A percentile compares a stretch with the other conserved stretches of the same genome.
Conservation (phyloP, 2,113 vertebrate species). For the Petroica traversi region DNA sequence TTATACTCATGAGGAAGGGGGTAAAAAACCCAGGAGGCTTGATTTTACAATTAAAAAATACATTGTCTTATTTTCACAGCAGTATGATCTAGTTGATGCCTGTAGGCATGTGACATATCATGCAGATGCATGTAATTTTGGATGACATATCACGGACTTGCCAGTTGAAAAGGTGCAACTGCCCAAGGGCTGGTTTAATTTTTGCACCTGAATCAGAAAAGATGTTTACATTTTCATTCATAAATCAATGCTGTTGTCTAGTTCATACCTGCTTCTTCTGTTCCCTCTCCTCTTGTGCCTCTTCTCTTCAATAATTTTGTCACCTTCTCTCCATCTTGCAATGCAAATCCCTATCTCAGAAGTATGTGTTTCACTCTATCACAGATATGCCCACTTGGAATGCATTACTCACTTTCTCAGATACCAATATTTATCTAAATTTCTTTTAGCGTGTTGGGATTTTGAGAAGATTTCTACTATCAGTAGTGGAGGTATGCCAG, state of each 20-base stretch:
- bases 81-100: neutral
- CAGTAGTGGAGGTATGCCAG: neutral
- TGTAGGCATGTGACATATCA: neutral
- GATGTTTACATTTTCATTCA: neutral
- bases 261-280: neutral
- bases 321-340: neutral
- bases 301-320: neutral
- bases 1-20: neutral
- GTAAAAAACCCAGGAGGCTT: neutral
- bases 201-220: slow-evolving; percentile 4
- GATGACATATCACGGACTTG: neutral
- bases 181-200: neutral
- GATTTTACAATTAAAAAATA: neutral
- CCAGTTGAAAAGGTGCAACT: neutral
- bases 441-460: neutral
- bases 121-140: neutral
- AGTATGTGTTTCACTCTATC: neutral
- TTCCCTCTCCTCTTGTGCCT: neutral
- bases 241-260: slow-evolving; percentile 1
- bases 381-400: neutral
- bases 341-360: neutral
- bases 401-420: neutral
- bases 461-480: neutral
- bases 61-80: neutral
- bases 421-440: neutral